phyloP scores from a whole-genome alignment of 2,888 invertebrate genomes.

The Apamea sordens region DNA sequence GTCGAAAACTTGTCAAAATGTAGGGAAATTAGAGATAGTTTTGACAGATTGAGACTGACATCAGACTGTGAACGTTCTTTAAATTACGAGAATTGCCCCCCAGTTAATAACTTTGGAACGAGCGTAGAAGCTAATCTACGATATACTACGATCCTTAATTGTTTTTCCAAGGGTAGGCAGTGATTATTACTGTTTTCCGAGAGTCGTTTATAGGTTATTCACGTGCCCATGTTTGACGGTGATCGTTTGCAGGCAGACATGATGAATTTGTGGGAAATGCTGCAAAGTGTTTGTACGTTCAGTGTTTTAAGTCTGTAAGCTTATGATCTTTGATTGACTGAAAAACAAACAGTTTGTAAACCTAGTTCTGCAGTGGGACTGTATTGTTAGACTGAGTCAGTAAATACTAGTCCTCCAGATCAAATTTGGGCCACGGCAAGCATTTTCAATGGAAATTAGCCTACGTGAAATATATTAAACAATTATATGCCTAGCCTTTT shows the following conservation, averaged over 20 bases:
- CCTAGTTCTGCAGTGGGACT: not conserved
- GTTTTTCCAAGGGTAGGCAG: not conserved
- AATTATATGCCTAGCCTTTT: no score
- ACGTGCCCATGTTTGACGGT: not conserved
- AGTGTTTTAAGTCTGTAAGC: not conserved
- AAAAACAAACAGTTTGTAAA: not conserved
- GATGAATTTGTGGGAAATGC: not conserved
- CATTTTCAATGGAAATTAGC: not conserved
- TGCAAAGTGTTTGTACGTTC: not conserved
- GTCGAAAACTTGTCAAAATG: no score
- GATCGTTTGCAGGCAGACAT: not conserved
- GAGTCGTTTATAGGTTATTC: not conserved
- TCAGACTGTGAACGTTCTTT: no score
- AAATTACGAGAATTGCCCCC: no score
- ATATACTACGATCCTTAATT: not conserved
- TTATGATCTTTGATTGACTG: slow-evolving; percentile 6
- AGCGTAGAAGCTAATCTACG: not conserved
- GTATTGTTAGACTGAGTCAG: not conserved
- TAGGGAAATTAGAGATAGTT: no score
- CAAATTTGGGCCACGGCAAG: not conserved
- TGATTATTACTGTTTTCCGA: not conserved
- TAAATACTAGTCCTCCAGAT: not conserved
- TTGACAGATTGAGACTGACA: no score
- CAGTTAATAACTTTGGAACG: no score
- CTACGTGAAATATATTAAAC: not conserved